Percentiles rank a stretch among this genome's conserved stretches.
Conservation (phyloP, 2,113 vertebrate species). For the Sylvia atricapilla region DNA sequence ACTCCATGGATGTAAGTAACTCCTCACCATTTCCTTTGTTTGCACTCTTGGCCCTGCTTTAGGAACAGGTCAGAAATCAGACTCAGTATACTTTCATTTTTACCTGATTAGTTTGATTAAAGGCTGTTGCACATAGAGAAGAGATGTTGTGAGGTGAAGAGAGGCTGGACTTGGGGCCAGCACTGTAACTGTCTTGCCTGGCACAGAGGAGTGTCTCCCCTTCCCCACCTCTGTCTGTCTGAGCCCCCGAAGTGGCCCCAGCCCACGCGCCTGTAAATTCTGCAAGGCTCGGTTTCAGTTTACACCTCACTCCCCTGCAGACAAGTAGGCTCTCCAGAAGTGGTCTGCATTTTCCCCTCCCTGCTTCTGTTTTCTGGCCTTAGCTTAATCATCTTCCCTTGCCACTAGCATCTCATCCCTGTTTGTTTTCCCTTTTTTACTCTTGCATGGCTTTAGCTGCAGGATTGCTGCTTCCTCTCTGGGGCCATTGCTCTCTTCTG, state of each 20-base stretch:
- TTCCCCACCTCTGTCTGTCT: background rate
- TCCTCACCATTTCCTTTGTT: constrained; percentile 62
- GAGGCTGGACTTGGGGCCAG: background rate
- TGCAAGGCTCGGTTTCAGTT: constrained; percentile 51
- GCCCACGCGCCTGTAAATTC: background rate
- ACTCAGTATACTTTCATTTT: background rate
- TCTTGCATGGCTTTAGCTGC: constrained; percentile 33
- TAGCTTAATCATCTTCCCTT: background rate
- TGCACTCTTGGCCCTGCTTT: constrained; percentile 39
- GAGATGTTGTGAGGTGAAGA: background rate
- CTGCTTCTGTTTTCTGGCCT: constrained; percentile 23
- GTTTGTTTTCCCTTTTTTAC: background rate
- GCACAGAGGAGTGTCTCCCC: background rate
- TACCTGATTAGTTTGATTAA: background rate
- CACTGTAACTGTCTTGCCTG: background rate
- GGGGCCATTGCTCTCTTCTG: background rate
- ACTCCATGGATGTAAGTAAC: constrained; percentile 98
- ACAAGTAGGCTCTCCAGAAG: background rate
- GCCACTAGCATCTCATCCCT: background rate
- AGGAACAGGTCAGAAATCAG: constrained; percentile 24
- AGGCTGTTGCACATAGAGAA: background rate
- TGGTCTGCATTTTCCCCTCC: background rate
- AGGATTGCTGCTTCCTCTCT: background rate
- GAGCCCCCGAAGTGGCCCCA: background rate
- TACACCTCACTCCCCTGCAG: background rate